Percentiles rank a stretch among this genome's conserved stretches.
These are phyloP conservation scores for Lepeophtheirus nordmannii DNA, from an alignment of 2,888 invertebrate species.

Conservation along the genomic window DNA sequence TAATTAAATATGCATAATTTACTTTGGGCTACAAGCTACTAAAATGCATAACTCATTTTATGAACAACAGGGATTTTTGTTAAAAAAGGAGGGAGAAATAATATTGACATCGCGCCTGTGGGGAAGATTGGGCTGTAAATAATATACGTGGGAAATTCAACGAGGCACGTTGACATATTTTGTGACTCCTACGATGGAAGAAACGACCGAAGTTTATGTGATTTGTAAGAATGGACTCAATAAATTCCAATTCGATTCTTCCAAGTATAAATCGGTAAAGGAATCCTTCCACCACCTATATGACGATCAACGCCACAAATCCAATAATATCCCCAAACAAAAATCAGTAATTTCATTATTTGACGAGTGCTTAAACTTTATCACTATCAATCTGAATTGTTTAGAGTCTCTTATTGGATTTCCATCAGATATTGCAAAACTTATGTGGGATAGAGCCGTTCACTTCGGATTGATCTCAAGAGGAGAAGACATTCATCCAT, in stretches of 20 bases:
- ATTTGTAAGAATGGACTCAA: not conserved
- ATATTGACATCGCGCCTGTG: no score
- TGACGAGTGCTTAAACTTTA: slow-evolving; percentile 3
- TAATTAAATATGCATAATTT: no score
- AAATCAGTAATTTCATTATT: not conserved
- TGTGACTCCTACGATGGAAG: not conserved
- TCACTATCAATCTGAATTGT: not conserved
- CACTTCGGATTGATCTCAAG: not conserved
- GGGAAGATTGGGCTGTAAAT: no score
- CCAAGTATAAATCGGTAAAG: not conserved
- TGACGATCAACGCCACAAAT: no score
- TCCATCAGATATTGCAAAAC: not conserved
- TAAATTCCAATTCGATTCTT: not conserved
- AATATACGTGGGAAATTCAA: no score
- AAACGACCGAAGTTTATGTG: not conserved
- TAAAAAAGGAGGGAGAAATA: no score
- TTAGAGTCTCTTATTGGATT: slow-evolving; percentile 1
- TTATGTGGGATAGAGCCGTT: slow-evolving; percentile 1
- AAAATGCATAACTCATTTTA: no score
- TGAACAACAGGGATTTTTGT: no score
- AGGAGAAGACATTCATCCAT: not conserved
- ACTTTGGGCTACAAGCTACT: no score
- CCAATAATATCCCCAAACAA: not conserved
- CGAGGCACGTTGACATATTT: no score
- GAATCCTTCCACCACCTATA: not conserved